Conservation (phyloP, 1,140 invertebrate genomes). For the Drosophila lini region DNA sequence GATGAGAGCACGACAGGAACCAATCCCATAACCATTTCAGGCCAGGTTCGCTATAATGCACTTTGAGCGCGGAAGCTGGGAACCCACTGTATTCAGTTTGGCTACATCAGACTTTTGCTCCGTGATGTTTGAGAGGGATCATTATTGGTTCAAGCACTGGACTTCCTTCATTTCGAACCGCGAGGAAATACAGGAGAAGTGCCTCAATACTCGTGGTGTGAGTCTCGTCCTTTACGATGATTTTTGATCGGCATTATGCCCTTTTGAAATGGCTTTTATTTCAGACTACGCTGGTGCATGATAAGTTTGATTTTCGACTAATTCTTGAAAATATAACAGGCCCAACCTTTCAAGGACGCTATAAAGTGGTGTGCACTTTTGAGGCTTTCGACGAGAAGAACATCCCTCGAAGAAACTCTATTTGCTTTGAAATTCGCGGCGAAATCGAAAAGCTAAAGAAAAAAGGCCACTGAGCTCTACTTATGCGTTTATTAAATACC, state of each 20-base stretch:
- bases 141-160: conserved; percentile 67
- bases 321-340: conserved; percentile 27
- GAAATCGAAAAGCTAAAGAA: conserved; percentile 46
- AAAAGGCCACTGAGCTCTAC: not conserved
- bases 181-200: conserved; percentile 24
- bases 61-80: conserved; percentile 57
- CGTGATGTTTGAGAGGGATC: conserved; percentile 48
- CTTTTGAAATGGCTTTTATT: not conserved
- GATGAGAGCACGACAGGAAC: not conserved
- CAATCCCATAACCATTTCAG: conserved; percentile 8
- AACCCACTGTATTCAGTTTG: conserved; percentile 56
- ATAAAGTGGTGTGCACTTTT: conserved; percentile 49
- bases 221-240: conserved; percentile 2
- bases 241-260: too few relatives aligned
- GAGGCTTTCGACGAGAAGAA: conserved; percentile 58
- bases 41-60: conserved; percentile 27
- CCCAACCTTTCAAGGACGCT: conserved; percentile 41
- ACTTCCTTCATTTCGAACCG: conserved; percentile 36
- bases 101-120: conserved; percentile 49
- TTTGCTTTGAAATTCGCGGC: conserved; percentile 63
- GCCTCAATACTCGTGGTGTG: conserved; percentile 49
- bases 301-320: conserved; percentile 53
- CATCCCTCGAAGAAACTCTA: conserved; percentile 8
- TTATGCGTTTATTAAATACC: not conserved
- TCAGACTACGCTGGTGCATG: conserved; percentile 43